Evolutionary conservation across 2,888 invertebrate genomes (phyloP), one percentile per base, ranked within the genome.

Genomic region (Bursaphelenchus okinawaensis): DNA sequence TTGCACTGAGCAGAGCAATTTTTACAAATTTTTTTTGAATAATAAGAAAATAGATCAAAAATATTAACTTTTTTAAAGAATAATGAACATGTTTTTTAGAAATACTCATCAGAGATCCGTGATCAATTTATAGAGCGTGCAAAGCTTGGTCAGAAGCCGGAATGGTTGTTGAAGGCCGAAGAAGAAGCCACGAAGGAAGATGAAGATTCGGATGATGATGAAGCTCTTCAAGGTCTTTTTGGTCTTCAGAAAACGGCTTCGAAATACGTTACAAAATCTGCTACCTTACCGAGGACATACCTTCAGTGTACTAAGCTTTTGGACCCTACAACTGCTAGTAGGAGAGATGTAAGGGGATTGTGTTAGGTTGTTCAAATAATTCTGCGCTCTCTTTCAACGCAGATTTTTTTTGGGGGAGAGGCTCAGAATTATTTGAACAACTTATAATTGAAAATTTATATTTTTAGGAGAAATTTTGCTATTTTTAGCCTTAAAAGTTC

Each of bases 311-410:
- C 55, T n/a, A 22, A 26, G 23, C 31, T 70, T 26, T 28, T 31
- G 16, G 68, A 68, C 22, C 29, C 59, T n/a, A 71, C 68, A 8
- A 51, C 52, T 2, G 68, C 71, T 7, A 58, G 70, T 28, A 22
- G 24, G 22, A 54, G 65, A 16, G 23, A 60, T n/a, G 68, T 58
- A 31, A 9, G 40, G 26, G 65, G 4, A 40, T 40, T 12, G n/a
- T 40, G 40, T 40, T 40, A 40, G 40, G 9, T 9, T 12, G 40
- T 40, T 40, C 40, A 40, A 40, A 12, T 40, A 9, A 12, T 40
- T 20, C 22, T 8, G 54, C 19, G 20, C 54, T n/a, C 19, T n/a
- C 54, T 52, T 8, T 22, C 19, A 20, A 24, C 54, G 7, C 23
- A 19, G 8, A 19, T n/a, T 40, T 40, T 16, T 40, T 16, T n/a